Evolutionary conservation across 2,888 invertebrate genomes (phyloP), one percentile per base, ranked within the genome.

Genomic region (Gortyna flavago): DNA sequence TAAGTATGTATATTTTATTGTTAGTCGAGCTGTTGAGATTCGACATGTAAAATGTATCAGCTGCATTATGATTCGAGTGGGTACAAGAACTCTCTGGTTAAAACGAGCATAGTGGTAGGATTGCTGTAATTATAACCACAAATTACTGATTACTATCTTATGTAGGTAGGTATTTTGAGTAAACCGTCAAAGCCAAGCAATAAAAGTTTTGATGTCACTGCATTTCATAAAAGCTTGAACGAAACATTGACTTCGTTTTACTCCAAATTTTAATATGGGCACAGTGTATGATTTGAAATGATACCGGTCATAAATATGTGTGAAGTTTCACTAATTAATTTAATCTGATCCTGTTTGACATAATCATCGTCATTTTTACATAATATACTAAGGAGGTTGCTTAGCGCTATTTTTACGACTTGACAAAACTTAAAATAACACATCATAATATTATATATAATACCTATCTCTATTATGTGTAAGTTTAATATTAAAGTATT

Each of bases 1-100:
- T 90, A 89, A 89, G 88, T 89, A 90, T 89, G 88, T 89, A 87
- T 88, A 86, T 90, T 91, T 90, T 91, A 91, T 92, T 91, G 88
- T 88, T 88, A 79, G 87, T 86, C 65, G 72, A 81, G 62, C 25
- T 79, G 57, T 83, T 62, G 72, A 81, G 75, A 66, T 68, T 75
- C 66, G 11, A 67, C 44, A 57, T 71, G 57, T 35, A 54, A 67
- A 80, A 64, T 76, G 67, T 65, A 66, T 65, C 32, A 61, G 32
- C 21, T 78, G 78, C 59, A 65, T 62, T 59, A 29, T 44, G 61
- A 41, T 77, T 25, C 25, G 9, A 48, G 54, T 59, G n/a, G 64
- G 41, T 32, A 38, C 5, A 59, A 68, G 38, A 18, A 71, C 54
- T 41, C 76, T 71, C 13, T 48, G 21, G 16, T 41, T 62, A 8